Evolutionary conservation across 2,113 vertebrate species (phyloP), one percentile per base, ranked within the genome.

Genomic region (Aegypius monachus): DNA sequence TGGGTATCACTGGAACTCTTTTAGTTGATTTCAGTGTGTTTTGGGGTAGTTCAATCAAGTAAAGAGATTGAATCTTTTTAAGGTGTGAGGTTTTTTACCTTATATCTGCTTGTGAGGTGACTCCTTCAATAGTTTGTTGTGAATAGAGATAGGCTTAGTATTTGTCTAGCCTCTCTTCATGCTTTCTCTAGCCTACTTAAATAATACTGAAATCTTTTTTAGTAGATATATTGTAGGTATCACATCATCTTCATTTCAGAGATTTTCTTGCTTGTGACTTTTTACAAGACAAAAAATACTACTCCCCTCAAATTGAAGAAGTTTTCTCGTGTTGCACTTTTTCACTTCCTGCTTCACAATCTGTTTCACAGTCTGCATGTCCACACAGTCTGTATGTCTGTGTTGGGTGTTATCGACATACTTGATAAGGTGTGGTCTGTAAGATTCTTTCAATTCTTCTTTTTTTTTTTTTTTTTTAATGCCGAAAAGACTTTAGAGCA

Each of bases 61-160:
- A 62, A 53, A 90, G 47, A 80, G 16, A 86, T 32, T 1, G 42
- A 72, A 42, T 52, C 8, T 82, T 68, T 88, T 56, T 68, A 65
- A 70, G 19, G 20, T 75, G 32, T 16, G 7, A 6, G 5, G 0
- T 0, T 17, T 84, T 81, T 79, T 70, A 16, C 13, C 3, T 80
- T 83, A 1, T 42, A 15, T 61, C 21, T 83, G 15, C 17, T 77
- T 65, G 14, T 56, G 45, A 93, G 56, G 18, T 80, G 32, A 71
- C 12, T 74, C 43, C 18, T 74, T 88, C 48, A 72, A 0, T 72
- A 67, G 26, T 40, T 81, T 40, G 18, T 72, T 75, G 66, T 66
- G 48, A 77, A 13, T 16, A 80, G 36, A 68, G 13, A 6, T 26
- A 50, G 20, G 13, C 7, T 31, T 68, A 29, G 31, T 38, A 43